Conservation (phyloP, 2,888 invertebrate genomes). For the Drosophila mimetica region DNA sequence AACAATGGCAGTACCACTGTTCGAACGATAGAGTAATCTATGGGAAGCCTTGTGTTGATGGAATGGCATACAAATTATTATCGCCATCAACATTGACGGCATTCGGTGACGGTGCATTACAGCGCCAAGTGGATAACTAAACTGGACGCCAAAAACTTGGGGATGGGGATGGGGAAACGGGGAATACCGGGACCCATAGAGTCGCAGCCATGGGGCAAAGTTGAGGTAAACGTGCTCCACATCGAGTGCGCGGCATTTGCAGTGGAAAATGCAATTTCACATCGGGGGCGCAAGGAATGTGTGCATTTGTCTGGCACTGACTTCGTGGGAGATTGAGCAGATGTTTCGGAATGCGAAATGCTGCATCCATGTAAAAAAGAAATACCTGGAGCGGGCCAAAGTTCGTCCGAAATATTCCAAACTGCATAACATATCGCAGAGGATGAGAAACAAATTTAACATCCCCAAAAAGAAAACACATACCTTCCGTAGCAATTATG, state of each 20-base stretch:
- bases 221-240: constrained; percentile 60
- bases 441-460: background rate
- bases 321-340: constrained; percentile 44
- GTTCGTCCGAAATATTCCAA: constrained; percentile 8
- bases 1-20: constrained; percentile 19
- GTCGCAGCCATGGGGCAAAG: constrained; percentile 21
- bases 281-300: constrained; percentile 26
- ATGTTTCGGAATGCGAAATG: constrained; percentile 25
- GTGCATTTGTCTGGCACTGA: constrained; percentile 38
- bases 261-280: constrained; percentile 63
- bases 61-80: constrained; percentile 48
- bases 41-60: constrained; percentile 22
- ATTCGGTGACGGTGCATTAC: constrained; percentile 43
- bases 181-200: constrained; percentile 13
- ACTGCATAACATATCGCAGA: background rate
- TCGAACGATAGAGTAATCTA: constrained; percentile 1
- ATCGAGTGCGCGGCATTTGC: constrained; percentile 64
- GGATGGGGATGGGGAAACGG: background rate
- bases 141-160: constrained; percentile 17
- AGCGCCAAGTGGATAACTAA: constrained; percentile 45
- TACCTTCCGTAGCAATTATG: constrained; percentile 22
- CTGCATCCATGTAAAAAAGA: constrained; percentile 26
- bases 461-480: constrained; percentile 1
- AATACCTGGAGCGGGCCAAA: background rate
- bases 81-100: constrained; percentile 49